phyloP scores from a whole-genome alignment of 2,888 invertebrate genomes.

The Trachelus iudaicus region DNA sequence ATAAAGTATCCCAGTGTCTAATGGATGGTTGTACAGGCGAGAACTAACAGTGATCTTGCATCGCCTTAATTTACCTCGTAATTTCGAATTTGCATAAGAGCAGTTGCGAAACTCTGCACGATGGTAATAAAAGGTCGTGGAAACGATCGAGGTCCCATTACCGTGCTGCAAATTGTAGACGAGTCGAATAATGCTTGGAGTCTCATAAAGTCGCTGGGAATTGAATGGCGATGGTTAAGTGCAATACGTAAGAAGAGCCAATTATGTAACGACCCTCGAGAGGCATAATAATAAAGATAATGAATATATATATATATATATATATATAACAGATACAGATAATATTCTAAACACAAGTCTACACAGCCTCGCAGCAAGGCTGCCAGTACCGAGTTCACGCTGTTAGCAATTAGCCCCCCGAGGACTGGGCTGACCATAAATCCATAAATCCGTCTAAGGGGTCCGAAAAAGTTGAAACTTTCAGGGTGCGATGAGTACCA shows the following conservation, averaged over 20 bases:
- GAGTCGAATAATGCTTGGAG: neutral
- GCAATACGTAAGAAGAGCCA: neutral
- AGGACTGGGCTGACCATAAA: slow-evolving; percentile 41
- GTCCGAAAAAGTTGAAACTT: slow-evolving; percentile 22
- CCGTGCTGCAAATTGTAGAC: slow-evolving; percentile 14
- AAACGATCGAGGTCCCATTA: slow-evolving; percentile 20
- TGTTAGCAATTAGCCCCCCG: slow-evolving; percentile 54
- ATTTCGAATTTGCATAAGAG: neutral
- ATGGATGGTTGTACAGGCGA: neutral
- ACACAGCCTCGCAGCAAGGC: neutral
- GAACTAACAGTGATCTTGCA: neutral
- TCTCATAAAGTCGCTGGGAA: neutral
- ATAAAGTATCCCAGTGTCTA: neutral
- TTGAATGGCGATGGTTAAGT: neutral
- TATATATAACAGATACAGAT: neutral
- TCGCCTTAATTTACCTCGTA: neutral
- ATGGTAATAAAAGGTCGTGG: slow-evolving; percentile 18
- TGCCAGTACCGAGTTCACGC: slow-evolving; percentile 37
- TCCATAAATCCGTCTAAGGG: slow-evolving; percentile 49
- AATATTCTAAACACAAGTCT: neutral
- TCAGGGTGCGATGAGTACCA: slow-evolving; percentile 48
- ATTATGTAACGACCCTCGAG: neutral
- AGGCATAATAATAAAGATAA: neutral
- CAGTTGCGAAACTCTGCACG: neutral
- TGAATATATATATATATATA: neutral